phyloP scores from a whole-genome alignment of 2,113 vertebrate genomes.

The Mastomys natalensis region DNA sequence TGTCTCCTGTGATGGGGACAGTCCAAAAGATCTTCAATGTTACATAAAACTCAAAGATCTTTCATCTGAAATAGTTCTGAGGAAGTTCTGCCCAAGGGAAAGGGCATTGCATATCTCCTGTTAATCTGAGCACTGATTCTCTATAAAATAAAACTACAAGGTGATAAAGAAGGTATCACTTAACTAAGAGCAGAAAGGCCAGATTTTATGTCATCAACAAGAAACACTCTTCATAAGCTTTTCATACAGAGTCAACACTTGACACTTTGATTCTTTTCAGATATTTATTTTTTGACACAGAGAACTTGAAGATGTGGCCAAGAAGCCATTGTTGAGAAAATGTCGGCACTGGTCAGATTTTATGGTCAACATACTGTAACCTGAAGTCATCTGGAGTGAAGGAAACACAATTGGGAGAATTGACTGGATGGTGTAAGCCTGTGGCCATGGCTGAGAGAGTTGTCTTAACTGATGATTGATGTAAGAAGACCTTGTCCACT shows the following conservation, averaged over 20 bases:
- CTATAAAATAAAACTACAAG: background rate
- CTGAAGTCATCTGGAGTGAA: background rate
- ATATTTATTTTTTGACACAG: background rate
- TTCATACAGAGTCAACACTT: background rate
- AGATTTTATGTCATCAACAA: background rate
- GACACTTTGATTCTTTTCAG: background rate
- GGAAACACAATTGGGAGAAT: background rate
- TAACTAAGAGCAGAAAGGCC: background rate
- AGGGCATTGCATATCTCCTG: background rate
- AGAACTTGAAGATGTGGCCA: background rate
- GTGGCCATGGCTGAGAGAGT: background rate
- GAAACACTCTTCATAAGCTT: background rate
- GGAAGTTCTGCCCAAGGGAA: background rate
- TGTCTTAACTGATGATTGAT: background rate
- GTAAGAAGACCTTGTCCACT: background rate
- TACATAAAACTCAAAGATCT: background rate
- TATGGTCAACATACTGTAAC: background rate
- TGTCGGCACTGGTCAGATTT: background rate
- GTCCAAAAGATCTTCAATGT: constrained; percentile 18
- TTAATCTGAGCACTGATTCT: background rate
- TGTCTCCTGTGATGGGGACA: background rate
- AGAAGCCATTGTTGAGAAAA: background rate
- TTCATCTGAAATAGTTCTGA: background rate
- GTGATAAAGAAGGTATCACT: background rate
- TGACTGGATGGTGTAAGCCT: background rate